phyloP scores from a whole-genome alignment of 2,113 vertebrate species.

The Crotalus horridus region DNA sequence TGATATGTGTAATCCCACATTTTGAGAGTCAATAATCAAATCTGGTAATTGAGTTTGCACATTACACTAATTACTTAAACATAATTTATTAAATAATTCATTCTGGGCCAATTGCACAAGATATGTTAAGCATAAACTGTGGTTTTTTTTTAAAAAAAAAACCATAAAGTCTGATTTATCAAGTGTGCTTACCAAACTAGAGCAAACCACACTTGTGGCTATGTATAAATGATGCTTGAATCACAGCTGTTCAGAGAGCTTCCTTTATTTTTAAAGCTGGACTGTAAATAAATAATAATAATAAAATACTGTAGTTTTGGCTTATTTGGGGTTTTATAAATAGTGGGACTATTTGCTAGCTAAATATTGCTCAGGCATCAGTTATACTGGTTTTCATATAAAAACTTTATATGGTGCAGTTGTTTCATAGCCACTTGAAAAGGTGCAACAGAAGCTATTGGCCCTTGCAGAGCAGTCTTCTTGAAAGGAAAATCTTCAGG shows the following conservation, averaged over 20 bases:
- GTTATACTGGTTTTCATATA: background rate
- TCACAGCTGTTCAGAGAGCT: background rate
- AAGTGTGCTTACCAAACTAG: background rate
- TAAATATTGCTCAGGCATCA: background rate
- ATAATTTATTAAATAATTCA: background rate
- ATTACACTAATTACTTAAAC: background rate
- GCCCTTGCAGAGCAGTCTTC: background rate
- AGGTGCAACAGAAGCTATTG: background rate
- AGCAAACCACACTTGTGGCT: background rate
- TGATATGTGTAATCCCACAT: background rate
- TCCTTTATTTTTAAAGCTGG: background rate
- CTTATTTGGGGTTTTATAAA: background rate
- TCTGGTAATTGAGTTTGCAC: background rate
- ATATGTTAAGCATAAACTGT: background rate
- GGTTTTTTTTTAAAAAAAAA: background rate
- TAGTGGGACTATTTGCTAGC: background rate
- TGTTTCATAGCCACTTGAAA: background rate
- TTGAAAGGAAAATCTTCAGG: constrained; percentile 2
- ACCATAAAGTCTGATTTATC: background rate
- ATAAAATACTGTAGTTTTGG: background rate
- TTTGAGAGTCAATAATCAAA: background rate
- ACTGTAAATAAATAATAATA: background rate
- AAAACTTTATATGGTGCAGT: background rate
- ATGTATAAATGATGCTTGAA: background rate
- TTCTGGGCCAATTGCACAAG: background rate